Conservation (phyloP, 2,113 vertebrate genomes). For the Myodes glareolus region DNA sequence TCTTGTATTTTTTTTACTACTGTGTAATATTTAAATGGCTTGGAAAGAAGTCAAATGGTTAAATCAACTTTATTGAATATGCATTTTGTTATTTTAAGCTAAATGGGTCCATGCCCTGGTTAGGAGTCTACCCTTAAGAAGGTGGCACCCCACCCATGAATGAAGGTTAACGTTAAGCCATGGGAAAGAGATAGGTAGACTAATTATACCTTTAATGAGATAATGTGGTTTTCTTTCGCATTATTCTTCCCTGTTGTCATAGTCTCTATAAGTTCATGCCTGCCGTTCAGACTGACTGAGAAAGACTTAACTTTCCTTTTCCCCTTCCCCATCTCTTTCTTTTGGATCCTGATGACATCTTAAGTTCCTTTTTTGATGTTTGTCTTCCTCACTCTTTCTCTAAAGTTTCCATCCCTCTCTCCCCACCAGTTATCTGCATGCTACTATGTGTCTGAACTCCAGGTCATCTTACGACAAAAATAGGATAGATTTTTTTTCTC, state of each 20-base stretch:
- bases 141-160: not conserved
- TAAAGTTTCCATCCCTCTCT: not conserved
- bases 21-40: not conserved
- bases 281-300: not conserved
- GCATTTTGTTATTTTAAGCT: not conserved
- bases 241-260: not conserved
- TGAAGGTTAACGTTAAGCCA: not conserved
- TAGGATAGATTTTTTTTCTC: not conserved
- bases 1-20: not conserved
- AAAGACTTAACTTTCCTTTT: not conserved
- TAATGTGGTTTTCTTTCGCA: not conserved
- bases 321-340: not conserved
- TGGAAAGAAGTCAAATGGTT: not conserved
- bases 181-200: not conserved
- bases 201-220: not conserved
- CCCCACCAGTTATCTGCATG: not conserved
- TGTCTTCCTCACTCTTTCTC: not conserved
- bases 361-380: not conserved
- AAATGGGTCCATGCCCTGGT: not conserved
- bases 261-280: not conserved
- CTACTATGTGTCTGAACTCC: not conserved
- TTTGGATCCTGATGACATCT: not conserved
- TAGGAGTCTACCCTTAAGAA: not conserved
- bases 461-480: not conserved
- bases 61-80: not conserved